Percentiles rank a stretch among this genome's conserved stretches.
These are phyloP conservation scores for Aleiodes testaceus DNA, from an alignment of 2,888 invertebrate species.

Conservation along the genomic window DNA sequence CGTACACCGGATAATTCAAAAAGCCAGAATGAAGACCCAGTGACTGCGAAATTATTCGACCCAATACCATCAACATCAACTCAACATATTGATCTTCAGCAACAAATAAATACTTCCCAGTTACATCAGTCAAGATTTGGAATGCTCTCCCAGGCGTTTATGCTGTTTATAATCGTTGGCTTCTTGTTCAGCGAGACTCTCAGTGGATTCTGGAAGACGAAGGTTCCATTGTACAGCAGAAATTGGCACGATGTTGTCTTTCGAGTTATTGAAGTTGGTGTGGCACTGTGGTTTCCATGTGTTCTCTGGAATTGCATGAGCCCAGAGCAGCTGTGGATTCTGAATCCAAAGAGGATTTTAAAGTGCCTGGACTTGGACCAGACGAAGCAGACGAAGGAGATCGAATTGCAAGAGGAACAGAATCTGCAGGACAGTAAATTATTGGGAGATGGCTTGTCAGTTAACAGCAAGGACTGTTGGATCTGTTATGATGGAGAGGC, in stretches of 20 bases:
- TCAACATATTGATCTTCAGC: constrained; percentile 69
- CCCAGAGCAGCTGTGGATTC: constrained; percentile 93
- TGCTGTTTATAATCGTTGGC: constrained; percentile 91
- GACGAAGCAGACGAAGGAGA: constrained; percentile 64
- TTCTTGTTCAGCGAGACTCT: constrained; percentile 93
- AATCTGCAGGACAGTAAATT: constrained; percentile 58
- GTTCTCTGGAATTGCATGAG: constrained; percentile 96
- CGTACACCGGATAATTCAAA: constrained; percentile 60
- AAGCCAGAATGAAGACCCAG: constrained; percentile 74
- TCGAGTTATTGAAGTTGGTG: constrained; percentile 92
- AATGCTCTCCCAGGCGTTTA: constrained; percentile 90
- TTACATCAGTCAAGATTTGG: constrained; percentile 93
- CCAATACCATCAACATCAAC: constrained; percentile 62
- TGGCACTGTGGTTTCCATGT: constrained; percentile 96
- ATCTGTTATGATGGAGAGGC: constrained; percentile 92
- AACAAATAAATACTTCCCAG: constrained; percentile 85
- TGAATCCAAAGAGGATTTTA: constrained; percentile 91
- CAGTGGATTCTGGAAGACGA: constrained; percentile 94
- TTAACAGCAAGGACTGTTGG: constrained; percentile 87
- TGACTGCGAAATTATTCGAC: constrained; percentile 68
- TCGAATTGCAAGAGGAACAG: constrained; percentile 66
- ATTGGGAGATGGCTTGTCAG: constrained; percentile 71
- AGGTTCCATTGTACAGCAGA: constrained; percentile 90
- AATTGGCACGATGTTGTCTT: constrained; percentile 95
- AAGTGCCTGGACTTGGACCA: constrained; percentile 75